These are phyloP conservation scores for Hydractinia symbiolongicarpus DNA, from an alignment of 30 jellyfish, hydroid and myxozoan species.

Conservation along the genomic window DNA sequence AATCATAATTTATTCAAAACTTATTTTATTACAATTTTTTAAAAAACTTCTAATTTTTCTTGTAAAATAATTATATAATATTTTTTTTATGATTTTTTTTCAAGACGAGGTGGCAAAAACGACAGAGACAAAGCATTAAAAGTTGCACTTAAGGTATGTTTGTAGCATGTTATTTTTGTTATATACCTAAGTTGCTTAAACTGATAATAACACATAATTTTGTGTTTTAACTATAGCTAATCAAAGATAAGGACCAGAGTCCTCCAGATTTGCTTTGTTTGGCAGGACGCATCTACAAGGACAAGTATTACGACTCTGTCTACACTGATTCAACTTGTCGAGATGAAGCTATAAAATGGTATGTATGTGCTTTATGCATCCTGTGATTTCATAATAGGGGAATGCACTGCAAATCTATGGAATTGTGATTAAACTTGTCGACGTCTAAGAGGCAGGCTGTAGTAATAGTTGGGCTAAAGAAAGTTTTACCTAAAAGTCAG, in stretches of 20 bases:
- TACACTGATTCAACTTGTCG: conserved; percentile 56
- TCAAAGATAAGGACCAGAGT: conserved; percentile 62
- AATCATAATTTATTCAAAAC: too few relatives aligned
- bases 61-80: too few relatives aligned
- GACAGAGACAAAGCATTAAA: conserved; percentile 81
- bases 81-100: neutral
- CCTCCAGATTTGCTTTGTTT: conserved; percentile 86
- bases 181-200: neutral
- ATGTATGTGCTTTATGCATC: neutral
- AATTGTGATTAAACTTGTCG: too few relatives aligned
- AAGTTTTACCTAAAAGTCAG: too few relatives aligned
- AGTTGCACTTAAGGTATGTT: conserved; percentile 51
- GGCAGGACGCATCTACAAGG: conserved; percentile 95
- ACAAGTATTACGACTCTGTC: conserved; percentile 62
- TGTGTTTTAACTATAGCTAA: conserved; percentile 37
- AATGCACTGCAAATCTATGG: too few relatives aligned
- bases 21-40: too few relatives aligned
- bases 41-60: too few relatives aligned
- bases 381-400: neutral
- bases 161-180: neutral
- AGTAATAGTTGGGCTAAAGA: too few relatives aligned
- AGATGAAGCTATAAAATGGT: conserved; percentile 87
- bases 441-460: too few relatives aligned
- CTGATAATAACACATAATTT: neutral
- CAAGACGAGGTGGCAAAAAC: conserved; percentile 6